Base-by-base conservation (phyloP, 2,888 invertebrate species). In the Willowsia nigromaculata region DNA sequence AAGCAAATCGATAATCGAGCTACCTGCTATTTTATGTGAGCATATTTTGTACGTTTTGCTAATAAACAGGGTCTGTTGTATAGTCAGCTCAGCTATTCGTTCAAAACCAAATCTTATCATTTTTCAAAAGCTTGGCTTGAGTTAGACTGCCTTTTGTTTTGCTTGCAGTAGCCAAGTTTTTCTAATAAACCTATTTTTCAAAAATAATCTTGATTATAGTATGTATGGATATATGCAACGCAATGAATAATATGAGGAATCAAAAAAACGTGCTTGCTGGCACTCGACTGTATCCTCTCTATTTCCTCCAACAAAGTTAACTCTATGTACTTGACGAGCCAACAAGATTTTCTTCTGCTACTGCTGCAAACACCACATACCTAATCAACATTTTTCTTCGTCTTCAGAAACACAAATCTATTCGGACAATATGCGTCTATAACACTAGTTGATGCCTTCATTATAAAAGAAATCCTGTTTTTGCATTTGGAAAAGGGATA, bases 161-260 rank as follows among this genome's bases (percentile, higher is more conserved):
- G n/a, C 68, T 50, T 11, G 50, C 68, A 68, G 40, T 22, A 68
- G 68, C 37, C 68, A 68, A 68, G 18, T 40, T 68, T 68, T n/a
- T 37, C 68, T 68, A 68, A 68, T 68, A 68, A 68, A 68, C 68
- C 68, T 68, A 40, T 40, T 68, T 68, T 68, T 65, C 33, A 65
- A 40, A 68, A 68, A 68, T 22, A 1, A 37, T 2, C 22, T 33
- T 68, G 6, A n/a, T 68, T 40, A 18, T 13, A 9, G 37, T 37
- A 37, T 37, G 9, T 37, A 37, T 33, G 7, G 11, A 15, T 2
- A 53, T 59, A 59, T 25, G 18, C 40, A 18, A 13, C 40, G 37
- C 27, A 18, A 27, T 68, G 37, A 40, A 9, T 18, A 40, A 13
- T 11, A 68, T 40, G 40, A 68, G 68, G 68, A 68, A 68, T 68